Percentiles rank a stretch among this genome's conserved stretches.
phyloP scores from a whole-genome alignment of 64 coral and sea anemone species.

The Montipora capricornis region DNA sequence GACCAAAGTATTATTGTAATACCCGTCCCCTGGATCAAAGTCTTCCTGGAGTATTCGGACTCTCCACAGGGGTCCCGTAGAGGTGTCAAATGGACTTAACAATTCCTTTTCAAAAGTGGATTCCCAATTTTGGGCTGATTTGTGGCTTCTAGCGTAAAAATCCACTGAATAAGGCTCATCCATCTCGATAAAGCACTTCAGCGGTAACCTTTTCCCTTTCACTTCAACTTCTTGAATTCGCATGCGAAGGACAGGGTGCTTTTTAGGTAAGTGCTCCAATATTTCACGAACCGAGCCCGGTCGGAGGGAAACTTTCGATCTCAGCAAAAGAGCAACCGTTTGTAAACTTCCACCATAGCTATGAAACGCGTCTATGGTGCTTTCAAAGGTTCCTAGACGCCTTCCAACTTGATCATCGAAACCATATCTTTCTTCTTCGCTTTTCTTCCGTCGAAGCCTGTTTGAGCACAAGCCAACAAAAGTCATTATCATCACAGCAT shows the following conservation, averaged over 20 bases:
- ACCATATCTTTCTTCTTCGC: background rate
- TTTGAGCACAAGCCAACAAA: conserved; percentile 31
- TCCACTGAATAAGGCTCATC: conserved; percentile 45
- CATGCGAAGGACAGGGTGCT: conserved; percentile 51
- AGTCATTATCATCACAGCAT: conserved; percentile 40
- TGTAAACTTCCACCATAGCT: conserved; percentile 56
- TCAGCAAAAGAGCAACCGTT: conserved; percentile 48
- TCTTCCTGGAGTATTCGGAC: conserved; percentile 62
- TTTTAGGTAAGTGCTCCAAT: conserved; percentile 48
- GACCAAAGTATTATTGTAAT: conserved; percentile 53
- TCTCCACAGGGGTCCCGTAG: conserved; percentile 74
- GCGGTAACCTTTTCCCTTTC: background rate
- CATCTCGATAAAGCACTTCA: conserved; percentile 66
- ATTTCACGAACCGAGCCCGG: conserved; percentile 12
- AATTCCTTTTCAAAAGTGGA: conserved; percentile 65
- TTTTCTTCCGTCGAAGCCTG: conserved; percentile 6
- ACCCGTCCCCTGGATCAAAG: conserved; percentile 47
- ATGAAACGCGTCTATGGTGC: conserved; percentile 49
- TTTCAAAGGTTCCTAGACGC: conserved; percentile 50
- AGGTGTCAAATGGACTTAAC: conserved; percentile 42
- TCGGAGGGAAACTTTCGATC: conserved; percentile 18
- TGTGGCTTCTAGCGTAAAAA: conserved; percentile 47
- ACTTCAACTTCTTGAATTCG: conserved; percentile 33
- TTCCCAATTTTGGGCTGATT: conserved; percentile 50
- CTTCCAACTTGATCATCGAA: conserved; percentile 21